Evolutionary conservation across 2,888 invertebrate genomes (phyloP), one percentile per base, ranked within the genome.

Genomic region (Mesochorus sp.): DNA sequence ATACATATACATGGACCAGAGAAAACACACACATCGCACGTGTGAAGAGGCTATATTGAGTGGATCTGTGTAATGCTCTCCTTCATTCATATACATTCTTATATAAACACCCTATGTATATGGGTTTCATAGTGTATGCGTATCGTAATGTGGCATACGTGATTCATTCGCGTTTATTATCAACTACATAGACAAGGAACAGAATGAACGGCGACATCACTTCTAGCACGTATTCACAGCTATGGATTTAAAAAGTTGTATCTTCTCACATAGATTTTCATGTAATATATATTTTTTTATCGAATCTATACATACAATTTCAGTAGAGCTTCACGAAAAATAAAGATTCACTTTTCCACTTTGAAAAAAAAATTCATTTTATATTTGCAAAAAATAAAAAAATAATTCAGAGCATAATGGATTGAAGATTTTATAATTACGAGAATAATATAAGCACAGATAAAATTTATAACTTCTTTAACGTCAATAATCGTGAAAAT

Each of bases 151-250:
- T 28, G 37, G 47, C 51, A 76, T 76, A 72, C 76, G 66, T 66
- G 76, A 72, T 76, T 67, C 61, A 76, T 67, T 61, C 66, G 59
- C 66, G 53, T 53, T 53, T 53, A 72, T 61, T 61, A 42, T 62
- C 24, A 12, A 21, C 51, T 17, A 26, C n/a, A 28, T 26, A 17
- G 28, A 37, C 31, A 21, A 39, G 34, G 59, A 24, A 55, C 19
- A 37, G 28, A 21, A 47, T 17, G 49, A 37, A n/a, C 19, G n/a
- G 39, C 51, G 76, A 66, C 59, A 66, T 19, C 28, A 59, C 51
- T 67, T 76, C 31, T 72, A 28, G 51, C 71, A 55, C 76, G 59
- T 61, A 44, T 53, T 51, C 17, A 21, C 49, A 47, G 21, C 24
- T 34, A 59, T 42, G n/a, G n/a, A n/a, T n/a, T n/a, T n/a, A n/a